Base-by-base conservation (phyloP, 2,113 vertebrate genomes). In the Piaya cayana region DNA sequence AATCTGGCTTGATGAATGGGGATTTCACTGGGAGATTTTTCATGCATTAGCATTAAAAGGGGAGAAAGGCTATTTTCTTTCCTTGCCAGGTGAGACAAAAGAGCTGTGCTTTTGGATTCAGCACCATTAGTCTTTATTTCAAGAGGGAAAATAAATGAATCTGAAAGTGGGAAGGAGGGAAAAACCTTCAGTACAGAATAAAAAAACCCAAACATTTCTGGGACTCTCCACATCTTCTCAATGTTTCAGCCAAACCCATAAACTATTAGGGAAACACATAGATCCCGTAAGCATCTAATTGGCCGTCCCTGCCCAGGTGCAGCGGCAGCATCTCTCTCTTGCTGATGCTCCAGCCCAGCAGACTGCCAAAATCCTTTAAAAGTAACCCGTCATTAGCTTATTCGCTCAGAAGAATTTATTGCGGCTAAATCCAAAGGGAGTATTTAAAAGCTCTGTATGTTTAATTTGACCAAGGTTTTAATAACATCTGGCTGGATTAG, bases 31-130 rank as follows among this genome's bases (percentile, higher is more conserved):
- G 56, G 36, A 88, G 53, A 82, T 89, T 92, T 96, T 85, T 91
- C 92, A 77, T 90, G 76, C 69, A 55, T 82, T 90, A 90, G 47
- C 58, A 70, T 91, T 94, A 77, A 75, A 85, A 80, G 32, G 69
- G 88, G 86, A 90, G 83, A 75, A 72, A 87, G 58, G 88, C 86
- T 94, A 65, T 95, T 97, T 96, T 95, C 67, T 58, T 90, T 49
- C 86, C 78, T 77, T 67, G 75, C 4, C 3, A 93, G 59, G 65
- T 0, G 1, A 95, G 55, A 89, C 74, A 93, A 89, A 95, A 76
- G 82, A 92, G 67, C 77, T 0, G 2, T 23, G 82, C 67, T 82
- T 92, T 83, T 4, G 5, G 42, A 36, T 85, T 60, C 6, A 1
- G 76, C 43, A 70, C 42, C 69, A 71, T 86, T 65, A 67, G 78